phyloP scores from a whole-genome alignment of 1,140 invertebrate genomes.

The Trachymyrmex septentrionalis region DNA sequence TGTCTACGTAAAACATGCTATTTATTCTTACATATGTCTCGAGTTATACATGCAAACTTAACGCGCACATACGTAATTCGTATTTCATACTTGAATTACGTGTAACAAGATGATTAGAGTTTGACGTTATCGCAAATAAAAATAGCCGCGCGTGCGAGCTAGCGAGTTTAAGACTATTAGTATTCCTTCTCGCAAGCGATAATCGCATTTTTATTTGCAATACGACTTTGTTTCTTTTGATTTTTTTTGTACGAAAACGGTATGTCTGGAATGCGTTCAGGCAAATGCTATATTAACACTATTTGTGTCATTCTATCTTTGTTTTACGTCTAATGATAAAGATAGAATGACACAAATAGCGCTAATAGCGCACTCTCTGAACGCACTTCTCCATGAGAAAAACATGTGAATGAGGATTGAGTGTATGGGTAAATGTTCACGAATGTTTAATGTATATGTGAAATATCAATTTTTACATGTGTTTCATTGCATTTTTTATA shows the following conservation, averaged over 20 bases:
- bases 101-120: not conserved
- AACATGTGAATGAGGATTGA: no score
- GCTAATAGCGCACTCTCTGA: no score
- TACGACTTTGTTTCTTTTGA: not conserved
- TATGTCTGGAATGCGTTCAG: not conserved
- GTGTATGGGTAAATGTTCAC: not conserved
- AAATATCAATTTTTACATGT: not conserved
- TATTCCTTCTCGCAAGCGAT: not conserved
- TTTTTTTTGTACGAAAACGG: not conserved
- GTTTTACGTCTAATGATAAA: no score
- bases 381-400: not conserved
- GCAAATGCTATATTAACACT: no score
- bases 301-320: no score
- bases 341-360: no score
- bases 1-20: not conserved
- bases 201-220: conserved; percentile 29
- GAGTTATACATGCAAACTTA: not conserved
- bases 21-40: conserved; percentile 1
- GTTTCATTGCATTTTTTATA: not conserved
- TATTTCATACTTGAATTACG: not conserved
- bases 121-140: conserved; percentile 37
- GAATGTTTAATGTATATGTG: not conserved
- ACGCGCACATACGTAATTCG: not conserved
- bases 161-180: conserved; percentile 39
- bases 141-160: not conserved